Evolutionary conservation across 2,888 invertebrate species (phyloP).

Genomic region (Ormyrus thymus): DNA sequence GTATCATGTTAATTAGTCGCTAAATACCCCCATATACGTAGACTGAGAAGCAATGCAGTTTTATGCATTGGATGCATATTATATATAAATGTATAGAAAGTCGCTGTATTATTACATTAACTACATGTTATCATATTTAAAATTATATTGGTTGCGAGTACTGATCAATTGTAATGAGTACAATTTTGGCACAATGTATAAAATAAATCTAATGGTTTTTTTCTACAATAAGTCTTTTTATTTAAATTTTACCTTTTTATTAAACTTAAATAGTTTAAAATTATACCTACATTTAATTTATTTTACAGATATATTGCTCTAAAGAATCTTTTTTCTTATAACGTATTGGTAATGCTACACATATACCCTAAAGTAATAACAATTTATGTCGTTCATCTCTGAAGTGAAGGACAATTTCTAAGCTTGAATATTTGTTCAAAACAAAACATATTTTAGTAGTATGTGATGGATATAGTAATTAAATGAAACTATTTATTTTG

Average conservation of each 20-base stretch:
- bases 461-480: too few species aligned
- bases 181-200: slow-evolving; percentile 39
- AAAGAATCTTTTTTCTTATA: too few species aligned
- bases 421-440: too few species aligned
- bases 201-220: slow-evolving; percentile 49
- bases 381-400: too few species aligned
- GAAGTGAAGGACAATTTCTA: too few species aligned
- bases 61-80: slow-evolving; percentile 36
- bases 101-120: slow-evolving; percentile 48
- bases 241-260: neutral
- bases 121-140: slow-evolving; percentile 43
- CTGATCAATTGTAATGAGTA: slow-evolving; percentile 17
- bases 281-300: too few species aligned
- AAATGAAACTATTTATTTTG: too few species aligned
- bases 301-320: too few species aligned
- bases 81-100: slow-evolving; percentile 27
- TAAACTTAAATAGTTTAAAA: neutral
- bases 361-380: too few species aligned
- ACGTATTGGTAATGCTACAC: too few species aligned
- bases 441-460: too few species aligned
- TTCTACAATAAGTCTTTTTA: slow-evolving; percentile 10
- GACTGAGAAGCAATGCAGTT: slow-evolving; percentile 51
- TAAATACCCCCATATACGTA: slow-evolving; percentile 30
- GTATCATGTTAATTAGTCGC: slow-evolving; percentile 44
- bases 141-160: slow-evolving; percentile 44